Evolutionary conservation across 2,888 invertebrate genomes (phyloP).

Genomic region (Lasiommata megera): DNA sequence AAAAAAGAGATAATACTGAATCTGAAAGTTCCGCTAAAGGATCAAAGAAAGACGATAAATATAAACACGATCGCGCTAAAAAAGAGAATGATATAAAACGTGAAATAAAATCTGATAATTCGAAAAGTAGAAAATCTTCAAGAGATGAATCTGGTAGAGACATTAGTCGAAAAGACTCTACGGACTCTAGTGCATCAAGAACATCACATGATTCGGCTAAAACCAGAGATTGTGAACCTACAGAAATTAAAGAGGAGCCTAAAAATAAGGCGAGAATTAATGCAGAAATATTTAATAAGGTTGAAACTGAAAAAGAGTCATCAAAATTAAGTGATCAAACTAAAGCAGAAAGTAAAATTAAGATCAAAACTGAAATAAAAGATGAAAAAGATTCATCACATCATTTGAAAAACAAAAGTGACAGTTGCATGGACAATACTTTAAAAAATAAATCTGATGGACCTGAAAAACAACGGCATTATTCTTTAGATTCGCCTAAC

Average conservation of each 20-base stretch:
- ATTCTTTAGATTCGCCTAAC: conserved; percentile 71
- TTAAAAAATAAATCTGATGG: conserved; percentile 55
- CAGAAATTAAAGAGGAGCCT: conserved; percentile 62
- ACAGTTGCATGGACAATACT: conserved; percentile 43
- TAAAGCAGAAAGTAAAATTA: conserved; percentile 44
- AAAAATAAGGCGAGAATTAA: conserved; percentile 58
- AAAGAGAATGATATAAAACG: conserved; percentile 66
- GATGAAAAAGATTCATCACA: conserved; percentile 64
- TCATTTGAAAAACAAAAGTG: conserved; percentile 45
- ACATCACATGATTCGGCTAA: conserved; percentile 69
- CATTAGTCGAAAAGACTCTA: conserved; percentile 73
- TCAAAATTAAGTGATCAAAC: conserved; percentile 38
- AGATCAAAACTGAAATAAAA: conserved; percentile 67
- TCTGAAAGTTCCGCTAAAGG: conserved; percentile 41
- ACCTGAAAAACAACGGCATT: conserved; percentile 71
- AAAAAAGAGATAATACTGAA: conserved; percentile 56
- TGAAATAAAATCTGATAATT: conserved; percentile 63
- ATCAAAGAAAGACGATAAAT: conserved; percentile 72
- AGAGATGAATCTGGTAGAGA: conserved; percentile 69
- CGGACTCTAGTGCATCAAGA: conserved; percentile 72
- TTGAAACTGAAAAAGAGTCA: conserved; percentile 73
- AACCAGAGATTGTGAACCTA: conserved; percentile 59
- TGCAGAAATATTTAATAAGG: conserved; percentile 73
- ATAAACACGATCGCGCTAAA: conserved; percentile 65
- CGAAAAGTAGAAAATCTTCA: conserved; percentile 66